These are phyloP conservation scores for Columba guinea DNA, from an alignment of 2,797 vertebrate genomes.

Conservation along the genomic window DNA sequence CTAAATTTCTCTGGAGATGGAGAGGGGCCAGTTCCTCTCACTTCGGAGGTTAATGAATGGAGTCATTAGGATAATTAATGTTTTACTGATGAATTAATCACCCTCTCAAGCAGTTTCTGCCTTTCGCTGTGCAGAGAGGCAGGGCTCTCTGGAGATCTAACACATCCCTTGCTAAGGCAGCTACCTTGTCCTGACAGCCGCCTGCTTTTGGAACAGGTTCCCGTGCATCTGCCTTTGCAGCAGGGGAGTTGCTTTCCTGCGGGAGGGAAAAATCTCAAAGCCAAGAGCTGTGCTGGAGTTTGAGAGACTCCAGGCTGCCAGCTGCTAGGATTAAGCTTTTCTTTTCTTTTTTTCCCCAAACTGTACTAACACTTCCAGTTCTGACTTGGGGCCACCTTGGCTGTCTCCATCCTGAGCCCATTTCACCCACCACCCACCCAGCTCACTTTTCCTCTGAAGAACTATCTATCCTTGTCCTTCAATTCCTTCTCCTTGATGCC, in stretches of 20 bases:
- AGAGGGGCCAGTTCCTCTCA: constrained; percentile 33
- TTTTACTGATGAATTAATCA: constrained; percentile 76
- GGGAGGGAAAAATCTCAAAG: neutral
- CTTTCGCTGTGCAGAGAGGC: constrained; percentile 40
- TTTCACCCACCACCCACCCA: neutral
- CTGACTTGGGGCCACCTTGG: neutral
- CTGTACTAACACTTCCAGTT: neutral
- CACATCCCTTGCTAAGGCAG: constrained; percentile 4
- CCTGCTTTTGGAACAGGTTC: neutral
- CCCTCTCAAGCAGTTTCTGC: constrained; percentile 52
- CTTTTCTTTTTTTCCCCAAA: neutral
- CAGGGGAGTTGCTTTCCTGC: neutral
- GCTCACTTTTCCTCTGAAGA: neutral
- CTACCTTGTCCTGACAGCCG: neutral
- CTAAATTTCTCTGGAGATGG: constrained; percentile 66
- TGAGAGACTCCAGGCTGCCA: constrained; percentile 1
- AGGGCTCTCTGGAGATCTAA: constrained; percentile 34
- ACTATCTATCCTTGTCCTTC: neutral
- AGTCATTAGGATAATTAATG: constrained; percentile 72
- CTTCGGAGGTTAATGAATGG: constrained; percentile 68
- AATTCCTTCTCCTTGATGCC: neutral
- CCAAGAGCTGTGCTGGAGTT: constrained; percentile 1
- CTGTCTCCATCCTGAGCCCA: neutral
- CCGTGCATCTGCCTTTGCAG: neutral
- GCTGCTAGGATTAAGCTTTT: neutral